Conservation (phyloP, 2,888 invertebrate species). For the Hypercompe scribonia region DNA sequence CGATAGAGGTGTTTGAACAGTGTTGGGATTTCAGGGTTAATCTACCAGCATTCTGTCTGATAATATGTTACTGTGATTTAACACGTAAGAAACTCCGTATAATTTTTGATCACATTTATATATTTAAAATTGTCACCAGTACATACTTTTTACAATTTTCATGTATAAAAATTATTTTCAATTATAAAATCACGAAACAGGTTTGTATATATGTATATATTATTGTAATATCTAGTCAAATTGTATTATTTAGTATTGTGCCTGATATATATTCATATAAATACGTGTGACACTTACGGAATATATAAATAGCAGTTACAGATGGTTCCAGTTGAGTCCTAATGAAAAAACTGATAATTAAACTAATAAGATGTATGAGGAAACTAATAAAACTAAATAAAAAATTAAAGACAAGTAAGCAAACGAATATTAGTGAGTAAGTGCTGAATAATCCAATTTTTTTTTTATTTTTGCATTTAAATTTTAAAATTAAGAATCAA, state of each 20-base stretch:
- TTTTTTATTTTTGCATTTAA: background rate
- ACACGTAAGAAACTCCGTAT: background rate
- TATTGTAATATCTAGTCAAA: too few species aligned
- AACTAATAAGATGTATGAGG: background rate
- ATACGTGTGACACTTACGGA: too few species aligned
- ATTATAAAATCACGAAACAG: too few species aligned
- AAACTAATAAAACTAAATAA: background rate
- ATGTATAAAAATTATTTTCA: too few species aligned
- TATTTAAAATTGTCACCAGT: too few species aligned
- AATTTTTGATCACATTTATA: too few species aligned
- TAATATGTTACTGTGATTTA: background rate
- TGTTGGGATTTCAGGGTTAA: background rate
- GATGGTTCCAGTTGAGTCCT: too few species aligned
- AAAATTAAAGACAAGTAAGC: background rate
- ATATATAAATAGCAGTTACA: too few species aligned
- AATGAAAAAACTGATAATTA: background rate
- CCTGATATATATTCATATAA: too few species aligned
- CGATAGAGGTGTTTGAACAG: background rate
- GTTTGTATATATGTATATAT: too few species aligned
- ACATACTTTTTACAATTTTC: too few species aligned
- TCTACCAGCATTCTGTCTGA: background rate
- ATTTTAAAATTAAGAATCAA: background rate
- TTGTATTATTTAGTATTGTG: too few species aligned
- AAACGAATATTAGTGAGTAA: background rate
- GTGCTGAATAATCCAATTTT: background rate